Evolutionary conservation across 2,888 invertebrate genomes (phyloP).

Genomic region (Torymus texanus): DNA sequence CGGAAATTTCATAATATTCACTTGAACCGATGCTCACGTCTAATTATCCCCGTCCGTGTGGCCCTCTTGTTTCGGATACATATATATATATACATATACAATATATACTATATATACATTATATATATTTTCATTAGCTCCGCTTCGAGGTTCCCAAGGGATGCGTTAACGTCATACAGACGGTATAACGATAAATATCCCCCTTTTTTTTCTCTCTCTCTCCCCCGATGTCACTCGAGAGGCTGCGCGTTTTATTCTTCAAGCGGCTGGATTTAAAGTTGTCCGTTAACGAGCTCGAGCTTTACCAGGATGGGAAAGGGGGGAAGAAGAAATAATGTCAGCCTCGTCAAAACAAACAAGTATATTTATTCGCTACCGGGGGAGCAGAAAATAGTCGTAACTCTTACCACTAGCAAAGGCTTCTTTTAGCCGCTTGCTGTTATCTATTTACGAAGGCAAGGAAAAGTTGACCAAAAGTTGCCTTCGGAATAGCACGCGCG

Average conservation of each 20-base stretch:
- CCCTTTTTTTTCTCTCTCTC: too few relatives aligned
- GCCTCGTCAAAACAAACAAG: conserved; percentile 11
- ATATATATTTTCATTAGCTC: conserved; percentile 25
- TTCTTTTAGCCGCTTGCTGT: not conserved
- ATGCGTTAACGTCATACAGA: not conserved
- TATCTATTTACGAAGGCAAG: conserved; percentile 3
- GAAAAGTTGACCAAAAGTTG: conserved; percentile 17
- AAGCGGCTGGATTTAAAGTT: not conserved
- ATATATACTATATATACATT: not conserved
- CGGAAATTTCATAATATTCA: conserved; percentile 27
- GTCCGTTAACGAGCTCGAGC: too few relatives aligned
- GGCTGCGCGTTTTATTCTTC: too few relatives aligned
- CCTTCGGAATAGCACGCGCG: too few relatives aligned
- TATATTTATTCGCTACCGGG: not conserved
- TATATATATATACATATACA: not conserved
- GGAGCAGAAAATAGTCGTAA: conserved; percentile 5
- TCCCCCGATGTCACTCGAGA: too few relatives aligned
- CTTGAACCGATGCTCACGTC: not conserved
- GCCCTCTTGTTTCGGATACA: too few relatives aligned
- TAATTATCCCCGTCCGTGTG: too few relatives aligned
- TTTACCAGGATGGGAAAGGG: too few relatives aligned
- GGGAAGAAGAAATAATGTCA: too few relatives aligned
- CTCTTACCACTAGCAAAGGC: not conserved
- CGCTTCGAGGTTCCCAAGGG: not conserved
- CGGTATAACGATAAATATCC: conserved; percentile 7